phyloP scores from a whole-genome alignment of 2,888 invertebrate species.

The Protonemura montana region DNA sequence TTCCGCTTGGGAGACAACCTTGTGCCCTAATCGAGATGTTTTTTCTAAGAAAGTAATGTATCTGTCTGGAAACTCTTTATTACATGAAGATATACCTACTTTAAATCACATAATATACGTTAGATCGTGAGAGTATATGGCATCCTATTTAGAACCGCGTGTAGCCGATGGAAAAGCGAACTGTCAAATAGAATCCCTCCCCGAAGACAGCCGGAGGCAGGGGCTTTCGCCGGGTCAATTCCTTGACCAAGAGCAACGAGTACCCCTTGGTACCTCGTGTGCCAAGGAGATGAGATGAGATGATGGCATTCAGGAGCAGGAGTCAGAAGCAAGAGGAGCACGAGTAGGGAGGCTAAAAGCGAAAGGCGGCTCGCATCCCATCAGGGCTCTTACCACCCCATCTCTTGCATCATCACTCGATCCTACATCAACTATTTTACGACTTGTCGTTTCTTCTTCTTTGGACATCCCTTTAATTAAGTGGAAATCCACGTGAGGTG shows the following conservation, averaged over 20 bases:
- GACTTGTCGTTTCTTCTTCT: neutral
- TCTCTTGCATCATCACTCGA: neutral
- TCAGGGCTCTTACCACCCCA: neutral
- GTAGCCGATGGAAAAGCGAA: neutral
- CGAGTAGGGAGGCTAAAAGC: neutral
- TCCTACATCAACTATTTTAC: neutral
- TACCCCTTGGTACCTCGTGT: neutral
- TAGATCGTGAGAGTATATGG: neutral
- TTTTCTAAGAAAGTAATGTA: neutral
- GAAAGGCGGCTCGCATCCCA: neutral
- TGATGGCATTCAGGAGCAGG: no score
- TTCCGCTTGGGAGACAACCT: neutral
- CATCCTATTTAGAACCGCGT: neutral
- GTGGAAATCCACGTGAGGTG: neutral
- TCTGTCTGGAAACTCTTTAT: neutral
- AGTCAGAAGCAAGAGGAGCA: no score
- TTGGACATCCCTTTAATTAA: neutral
- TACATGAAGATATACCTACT: neutral
- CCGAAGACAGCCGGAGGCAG: slow-evolving; percentile 38
- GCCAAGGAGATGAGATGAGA: no score
- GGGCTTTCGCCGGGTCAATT: neutral
- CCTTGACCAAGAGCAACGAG: neutral
- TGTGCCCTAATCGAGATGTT: neutral
- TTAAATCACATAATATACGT: neutral
- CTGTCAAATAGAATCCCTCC: slow-evolving; percentile 42